Percentiles rank a stretch among this genome's conserved stretches.
phyloP scores from a whole-genome alignment of 1,140 invertebrate genomes.

The Bactericera cockerelli region DNA sequence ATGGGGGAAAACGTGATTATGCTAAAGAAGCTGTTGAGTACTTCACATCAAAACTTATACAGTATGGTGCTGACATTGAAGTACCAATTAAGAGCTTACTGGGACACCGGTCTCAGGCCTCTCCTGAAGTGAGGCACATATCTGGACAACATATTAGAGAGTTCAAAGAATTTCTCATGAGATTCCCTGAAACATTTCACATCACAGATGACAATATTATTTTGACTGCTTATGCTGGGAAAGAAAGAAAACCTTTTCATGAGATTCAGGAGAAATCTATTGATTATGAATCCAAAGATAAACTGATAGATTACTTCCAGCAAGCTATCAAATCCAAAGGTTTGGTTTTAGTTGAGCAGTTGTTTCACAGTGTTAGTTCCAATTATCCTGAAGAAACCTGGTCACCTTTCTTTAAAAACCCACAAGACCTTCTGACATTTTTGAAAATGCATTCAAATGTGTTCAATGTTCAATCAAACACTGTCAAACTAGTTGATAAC shows the following conservation, averaged over 20 bases:
- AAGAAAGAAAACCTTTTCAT: slow-evolving; percentile 38
- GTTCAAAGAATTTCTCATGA: slow-evolving; percentile 76
- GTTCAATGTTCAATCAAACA: slow-evolving; percentile 77
- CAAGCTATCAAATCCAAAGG: slow-evolving; percentile 60
- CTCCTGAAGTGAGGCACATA: slow-evolving; percentile 87
- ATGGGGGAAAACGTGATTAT: slow-evolving; percentile 56
- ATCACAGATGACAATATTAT: slow-evolving; percentile 75
- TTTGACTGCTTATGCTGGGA: slow-evolving; percentile 44
- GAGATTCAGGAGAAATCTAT: slow-evolving; percentile 57
- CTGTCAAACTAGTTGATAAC: slow-evolving; percentile 47
- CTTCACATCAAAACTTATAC: slow-evolving; percentile 75
- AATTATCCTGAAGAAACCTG: slow-evolving; percentile 60
- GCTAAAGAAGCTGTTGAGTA: slow-evolving; percentile 86
- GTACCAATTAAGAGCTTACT: slow-evolving; percentile 84
- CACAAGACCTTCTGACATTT: slow-evolving; percentile 71
- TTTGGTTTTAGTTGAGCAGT: slow-evolving; percentile 64
- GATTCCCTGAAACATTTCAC: slow-evolving; percentile 72
- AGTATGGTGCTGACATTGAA: slow-evolving; percentile 77
- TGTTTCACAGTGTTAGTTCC: slow-evolving; percentile 64
- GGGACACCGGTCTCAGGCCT: slow-evolving; percentile 84
- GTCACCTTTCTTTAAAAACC: slow-evolving; percentile 69
- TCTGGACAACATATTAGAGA: slow-evolving; percentile 87
- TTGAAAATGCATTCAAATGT: slow-evolving; percentile 77
- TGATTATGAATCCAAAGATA: slow-evolving; percentile 58
- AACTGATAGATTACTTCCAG: slow-evolving; percentile 59